Percentiles rank a stretch among this genome's conserved stretches.
These are phyloP conservation scores for Babyrousa celebensis DNA, from an alignment of 2,797 vertebrate species.

Conservation along the genomic window DNA sequence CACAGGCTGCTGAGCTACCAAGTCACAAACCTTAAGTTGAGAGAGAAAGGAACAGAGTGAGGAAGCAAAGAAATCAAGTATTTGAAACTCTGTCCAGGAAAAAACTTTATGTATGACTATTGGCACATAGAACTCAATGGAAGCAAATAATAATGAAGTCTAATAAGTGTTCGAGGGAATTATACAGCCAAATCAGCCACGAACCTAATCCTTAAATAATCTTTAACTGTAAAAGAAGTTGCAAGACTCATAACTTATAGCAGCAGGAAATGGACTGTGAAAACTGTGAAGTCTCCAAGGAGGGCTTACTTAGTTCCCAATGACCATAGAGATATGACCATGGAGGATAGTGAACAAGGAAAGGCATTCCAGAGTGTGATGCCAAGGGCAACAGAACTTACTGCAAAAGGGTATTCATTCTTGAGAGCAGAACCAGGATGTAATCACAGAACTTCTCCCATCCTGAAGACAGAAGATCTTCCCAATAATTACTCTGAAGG, in stretches of 20 bases:
- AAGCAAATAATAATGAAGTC: constrained; percentile 43
- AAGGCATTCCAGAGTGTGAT: neutral
- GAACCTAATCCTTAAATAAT: neutral
- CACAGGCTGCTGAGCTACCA: neutral
- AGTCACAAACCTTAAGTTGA: neutral
- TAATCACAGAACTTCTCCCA: neutral
- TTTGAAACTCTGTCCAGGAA: constrained; percentile 21
- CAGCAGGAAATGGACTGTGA: constrained; percentile 27
- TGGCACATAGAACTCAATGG: neutral
- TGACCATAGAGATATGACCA: neutral
- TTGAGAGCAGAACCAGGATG: constrained; percentile 6
- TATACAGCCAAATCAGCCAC: neutral
- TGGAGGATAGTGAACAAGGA: neutral
- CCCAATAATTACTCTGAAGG: neutral
- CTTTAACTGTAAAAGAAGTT: neutral
- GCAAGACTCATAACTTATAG: neutral
- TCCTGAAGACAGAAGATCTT: neutral
- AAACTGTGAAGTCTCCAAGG: neutral
- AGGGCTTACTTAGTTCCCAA: neutral
- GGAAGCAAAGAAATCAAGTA: constrained; percentile 36
- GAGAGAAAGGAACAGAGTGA: neutral
- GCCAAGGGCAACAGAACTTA: constrained; percentile 45
- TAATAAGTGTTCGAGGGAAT: neutral
- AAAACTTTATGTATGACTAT: constrained; percentile 11
- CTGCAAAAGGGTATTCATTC: neutral